Base-by-base conservation (phyloP, 1,140 invertebrate genomes). In the Orchesella cincta region DNA sequence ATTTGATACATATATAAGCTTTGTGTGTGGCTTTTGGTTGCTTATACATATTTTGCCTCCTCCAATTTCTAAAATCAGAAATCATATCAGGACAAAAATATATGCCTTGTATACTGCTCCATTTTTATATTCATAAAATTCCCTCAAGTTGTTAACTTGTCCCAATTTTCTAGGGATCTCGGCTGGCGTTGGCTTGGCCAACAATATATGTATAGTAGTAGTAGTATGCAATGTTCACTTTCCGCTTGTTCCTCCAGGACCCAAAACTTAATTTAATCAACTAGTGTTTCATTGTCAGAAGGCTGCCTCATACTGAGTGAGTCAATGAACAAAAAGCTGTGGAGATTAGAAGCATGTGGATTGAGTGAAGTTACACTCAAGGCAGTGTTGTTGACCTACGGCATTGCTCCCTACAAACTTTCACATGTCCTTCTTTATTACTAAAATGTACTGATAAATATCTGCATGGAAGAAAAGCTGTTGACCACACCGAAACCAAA, bases 201-300 rank as follows among this genome's bases (percentile, higher is more conserved):
- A 20, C 39, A 20, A 12, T 46, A 20, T 46, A 8, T 46, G 8
- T 20, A 46, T 8, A 46, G 39, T 12, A 46, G 18, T 46, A 46
- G 18, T 8, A 46, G 18, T 46, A 8, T 46, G 39, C 18, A 5
- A 46, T 18, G 18, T 46, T 46, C 29, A 31, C 14, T 71, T 33
- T 71, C 31, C 23, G 2, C 5, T 28, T 36, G 67, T 36, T 71
- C 67, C 67, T 18, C 8, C 14, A 34, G 67, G 29, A 34, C 23
- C 29, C 14, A 71, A 71, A 71, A 71, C 67, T 71, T 71, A 71
- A 71, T 71, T 71, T 71, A 71, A 71, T 71, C 5, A 71, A 71
- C 8, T 8, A 71, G 31, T 71, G 23, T 71, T 71, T 71, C 67
- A 3, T 57, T 57, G 12, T 23, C 52, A 23, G 23, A 46, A 46